These are phyloP conservation scores for Eupsilia transversa DNA, from an alignment of 2,888 invertebrate genomes.

Conservation along the genomic window DNA sequence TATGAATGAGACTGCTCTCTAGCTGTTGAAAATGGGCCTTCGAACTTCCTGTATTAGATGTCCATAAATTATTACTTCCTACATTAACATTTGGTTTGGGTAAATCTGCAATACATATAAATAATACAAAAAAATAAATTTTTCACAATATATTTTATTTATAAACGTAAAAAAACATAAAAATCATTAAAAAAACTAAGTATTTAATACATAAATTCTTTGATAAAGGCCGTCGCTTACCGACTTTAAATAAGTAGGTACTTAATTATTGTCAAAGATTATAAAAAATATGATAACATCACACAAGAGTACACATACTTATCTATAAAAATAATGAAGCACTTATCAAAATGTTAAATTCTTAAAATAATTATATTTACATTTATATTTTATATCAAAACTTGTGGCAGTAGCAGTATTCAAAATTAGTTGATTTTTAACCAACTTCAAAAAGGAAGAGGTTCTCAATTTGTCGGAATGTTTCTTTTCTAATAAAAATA, in stretches of 20 bases:
- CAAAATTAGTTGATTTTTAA: background rate
- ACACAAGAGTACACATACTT: constrained; percentile 31
- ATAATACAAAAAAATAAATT: background rate
- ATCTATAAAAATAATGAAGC: constrained; percentile 25
- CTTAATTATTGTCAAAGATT: background rate
- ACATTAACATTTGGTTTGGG: too few species aligned
- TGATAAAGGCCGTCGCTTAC: constrained; percentile 37
- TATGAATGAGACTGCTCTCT: too few species aligned
- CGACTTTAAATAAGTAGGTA: constrained; percentile 22
- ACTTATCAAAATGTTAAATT: constrained; percentile 21
- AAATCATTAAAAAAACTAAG: constrained; percentile 36
- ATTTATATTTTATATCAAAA: constrained; percentile 12
- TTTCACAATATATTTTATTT: constrained; percentile 44
- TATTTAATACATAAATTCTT: constrained; percentile 57
- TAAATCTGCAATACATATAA: background rate
- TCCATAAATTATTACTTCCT: too few species aligned
- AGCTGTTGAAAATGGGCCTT: too few species aligned
- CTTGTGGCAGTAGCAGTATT: constrained; percentile 40
- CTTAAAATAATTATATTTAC: constrained; percentile 40
- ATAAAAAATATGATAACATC: constrained; percentile 23
- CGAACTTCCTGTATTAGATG: too few species aligned
- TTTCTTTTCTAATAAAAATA: background rate
- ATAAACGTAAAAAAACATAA: constrained; percentile 52
- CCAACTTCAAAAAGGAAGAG: background rate
- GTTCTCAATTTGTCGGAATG: background rate